A percentile compares a stretch with the other conserved stretches of the same genome.
Conservation (phyloP, 2,797 vertebrate genomes). For the Anomalospiza imberbis region DNA sequence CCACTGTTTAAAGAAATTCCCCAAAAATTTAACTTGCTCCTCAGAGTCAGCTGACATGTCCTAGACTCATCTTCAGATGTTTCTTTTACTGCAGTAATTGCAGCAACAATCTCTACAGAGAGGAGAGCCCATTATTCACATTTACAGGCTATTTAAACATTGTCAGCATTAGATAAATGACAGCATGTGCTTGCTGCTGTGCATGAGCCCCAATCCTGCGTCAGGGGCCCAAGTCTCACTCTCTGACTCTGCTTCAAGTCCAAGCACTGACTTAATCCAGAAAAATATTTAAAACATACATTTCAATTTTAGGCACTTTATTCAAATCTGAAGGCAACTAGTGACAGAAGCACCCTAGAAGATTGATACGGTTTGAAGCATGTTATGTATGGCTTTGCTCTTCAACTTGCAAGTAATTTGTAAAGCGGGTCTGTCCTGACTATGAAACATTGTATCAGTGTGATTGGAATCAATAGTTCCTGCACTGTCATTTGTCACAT, state of each 20-base stretch:
- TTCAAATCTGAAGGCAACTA: conserved; percentile 58
- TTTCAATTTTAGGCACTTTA: conserved; percentile 49
- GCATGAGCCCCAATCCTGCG: not conserved
- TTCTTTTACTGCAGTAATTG: not conserved
- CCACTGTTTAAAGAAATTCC: not conserved
- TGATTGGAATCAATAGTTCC: conserved; percentile 98
- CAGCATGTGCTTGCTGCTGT: fast-evolving
- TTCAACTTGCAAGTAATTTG: conserved; percentile 77
- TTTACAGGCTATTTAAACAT: not conserved
- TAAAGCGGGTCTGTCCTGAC: conserved; percentile 80
- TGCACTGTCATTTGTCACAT: conserved; percentile 98
- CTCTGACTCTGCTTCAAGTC: not conserved
- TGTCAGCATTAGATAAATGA: not conserved
- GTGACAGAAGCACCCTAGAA: conserved; percentile 56
- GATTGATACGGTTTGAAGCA: conserved; percentile 66
- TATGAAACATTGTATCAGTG: conserved; percentile 92
- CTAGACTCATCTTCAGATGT: not conserved
- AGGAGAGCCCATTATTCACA: not conserved
- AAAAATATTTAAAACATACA: conserved; percentile 10
- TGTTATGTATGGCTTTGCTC: conserved; percentile 68
- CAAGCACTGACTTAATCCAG: not conserved
- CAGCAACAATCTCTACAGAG: not conserved
- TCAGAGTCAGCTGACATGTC: not conserved
- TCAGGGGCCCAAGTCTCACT: not conserved
- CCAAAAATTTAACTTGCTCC: not conserved